Evolutionary conservation across 1,140 invertebrate genomes (phyloP), one percentile per base, ranked within the genome.

Genomic region (Zaprionus capensis): DNA sequence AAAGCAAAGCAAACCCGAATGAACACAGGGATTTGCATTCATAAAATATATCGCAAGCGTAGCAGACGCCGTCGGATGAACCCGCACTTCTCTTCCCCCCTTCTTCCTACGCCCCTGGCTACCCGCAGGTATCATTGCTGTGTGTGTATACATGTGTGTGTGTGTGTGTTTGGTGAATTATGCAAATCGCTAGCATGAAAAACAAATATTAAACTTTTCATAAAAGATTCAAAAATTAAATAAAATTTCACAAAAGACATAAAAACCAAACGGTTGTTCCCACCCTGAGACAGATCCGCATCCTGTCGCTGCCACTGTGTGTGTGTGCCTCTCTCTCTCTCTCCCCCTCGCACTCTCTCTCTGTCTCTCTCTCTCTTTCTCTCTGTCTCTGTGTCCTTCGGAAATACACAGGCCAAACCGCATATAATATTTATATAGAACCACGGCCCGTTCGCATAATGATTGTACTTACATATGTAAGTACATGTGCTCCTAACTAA

Each of bases 151-250:
- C n/a, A n/a, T n/a, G 15, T 53, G 15, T 57, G 22, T 67, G n/a
- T 71, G 58, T 70, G 24, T 61, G 53, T 81, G 64, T 75, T 80
- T 78, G 74, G 73, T 78, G 80, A 90, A 90, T 90, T 90, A 90
- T 90, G 85, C 85, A 90, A 90, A 90, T 90, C 86, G 86, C 82
- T 77, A 85, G 85, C 86, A 90, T 90, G 85, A 90, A 90, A 90
- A 90, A 90, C 85, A 90, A 90, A 90, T 90, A 90, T 90, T 90
- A 90, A 90, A 90, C 85, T 90, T 90, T 90, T 82, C 85, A 90
- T 88, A 84, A 90, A 90, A 88, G 79, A 90, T 85, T 85, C 79
- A 90, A 85, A 90, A 90, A 90, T 90, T 90, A 90, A 90, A 90
- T 90, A 90, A 90, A 90, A 88, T 88, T 88, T 81, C 44, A 88